Evolutionary conservation across 1,140 invertebrate species (phyloP).

Genomic region (Nephila pilipes): DNA sequence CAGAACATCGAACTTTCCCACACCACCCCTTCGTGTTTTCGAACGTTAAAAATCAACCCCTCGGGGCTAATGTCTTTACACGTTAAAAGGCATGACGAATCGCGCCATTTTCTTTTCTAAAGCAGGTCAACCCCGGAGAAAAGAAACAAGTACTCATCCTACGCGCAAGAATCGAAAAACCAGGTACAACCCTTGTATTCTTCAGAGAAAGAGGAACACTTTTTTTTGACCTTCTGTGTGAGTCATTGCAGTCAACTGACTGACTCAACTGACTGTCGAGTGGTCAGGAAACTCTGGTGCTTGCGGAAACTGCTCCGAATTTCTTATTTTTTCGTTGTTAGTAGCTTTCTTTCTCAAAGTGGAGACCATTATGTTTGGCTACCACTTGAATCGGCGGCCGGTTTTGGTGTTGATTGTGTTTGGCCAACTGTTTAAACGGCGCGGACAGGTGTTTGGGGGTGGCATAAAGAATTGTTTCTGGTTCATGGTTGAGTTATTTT

Average conservation of each 20-base stretch:
- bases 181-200: constrained; percentile 7
- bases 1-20: background rate
- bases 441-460: background rate
- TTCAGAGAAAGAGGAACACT: background rate
- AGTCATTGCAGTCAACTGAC: background rate
- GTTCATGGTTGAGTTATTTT: background rate
- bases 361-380: background rate
- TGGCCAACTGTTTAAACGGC: background rate
- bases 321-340: background rate
- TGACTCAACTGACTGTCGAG: background rate
- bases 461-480: background rate
- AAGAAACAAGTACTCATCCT: background rate
- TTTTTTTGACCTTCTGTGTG: background rate
- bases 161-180: background rate
- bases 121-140: background rate
- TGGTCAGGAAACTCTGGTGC: constrained; percentile 15
- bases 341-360: background rate
- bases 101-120: background rate
- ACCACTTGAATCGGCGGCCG: background rate
- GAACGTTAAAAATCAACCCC: background rate
- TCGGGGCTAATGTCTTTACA: background rate
- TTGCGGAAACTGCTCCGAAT: background rate
- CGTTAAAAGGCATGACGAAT: background rate
- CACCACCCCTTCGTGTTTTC: background rate
- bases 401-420: background rate